Percentiles rank a stretch among this genome's conserved stretches.
Conservation (phyloP, 2,113 vertebrate genomes). For the Gallinago jamesoni region DNA sequence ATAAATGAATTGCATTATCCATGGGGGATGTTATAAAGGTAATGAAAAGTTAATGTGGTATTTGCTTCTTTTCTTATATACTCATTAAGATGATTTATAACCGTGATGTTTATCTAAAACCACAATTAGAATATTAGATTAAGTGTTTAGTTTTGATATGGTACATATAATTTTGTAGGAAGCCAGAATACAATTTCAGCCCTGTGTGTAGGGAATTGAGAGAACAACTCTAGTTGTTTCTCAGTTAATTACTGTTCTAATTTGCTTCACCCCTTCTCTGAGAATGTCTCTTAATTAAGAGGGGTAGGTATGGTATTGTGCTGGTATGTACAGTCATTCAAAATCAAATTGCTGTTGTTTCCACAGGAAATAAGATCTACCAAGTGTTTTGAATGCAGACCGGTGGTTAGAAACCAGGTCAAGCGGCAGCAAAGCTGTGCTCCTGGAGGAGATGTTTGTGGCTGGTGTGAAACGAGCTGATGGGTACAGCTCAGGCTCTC, state of each 20-base stretch:
- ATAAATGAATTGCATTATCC: constrained; percentile 8
- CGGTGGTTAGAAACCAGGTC: background rate
- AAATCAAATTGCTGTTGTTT: background rate
- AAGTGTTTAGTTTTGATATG: constrained; percentile 45
- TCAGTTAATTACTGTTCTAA: constrained; percentile 32
- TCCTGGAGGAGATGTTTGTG: background rate
- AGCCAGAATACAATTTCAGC: background rate
- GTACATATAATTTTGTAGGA: background rate
- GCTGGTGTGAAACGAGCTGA: background rate
- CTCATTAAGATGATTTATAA: constrained; percentile 50
- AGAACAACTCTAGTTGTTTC: constrained; percentile 1
- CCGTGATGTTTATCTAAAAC: background rate
- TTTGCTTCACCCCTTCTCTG: background rate
- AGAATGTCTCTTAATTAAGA: background rate
- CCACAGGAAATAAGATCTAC: background rate
- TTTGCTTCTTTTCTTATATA: constrained; percentile 16
- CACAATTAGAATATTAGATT: constrained; percentile 49
- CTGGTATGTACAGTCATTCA: background rate
- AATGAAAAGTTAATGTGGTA: constrained; percentile 50
- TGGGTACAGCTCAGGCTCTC: background rate
- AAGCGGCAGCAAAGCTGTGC: rapidly evolving
- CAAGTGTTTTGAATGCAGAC: background rate
- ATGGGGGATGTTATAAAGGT: constrained; percentile 14
- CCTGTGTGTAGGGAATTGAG: background rate
- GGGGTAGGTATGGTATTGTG: background rate